phyloP scores from a whole-genome alignment of 2,113 vertebrate species.

The Dipodomys spectabilis region DNA sequence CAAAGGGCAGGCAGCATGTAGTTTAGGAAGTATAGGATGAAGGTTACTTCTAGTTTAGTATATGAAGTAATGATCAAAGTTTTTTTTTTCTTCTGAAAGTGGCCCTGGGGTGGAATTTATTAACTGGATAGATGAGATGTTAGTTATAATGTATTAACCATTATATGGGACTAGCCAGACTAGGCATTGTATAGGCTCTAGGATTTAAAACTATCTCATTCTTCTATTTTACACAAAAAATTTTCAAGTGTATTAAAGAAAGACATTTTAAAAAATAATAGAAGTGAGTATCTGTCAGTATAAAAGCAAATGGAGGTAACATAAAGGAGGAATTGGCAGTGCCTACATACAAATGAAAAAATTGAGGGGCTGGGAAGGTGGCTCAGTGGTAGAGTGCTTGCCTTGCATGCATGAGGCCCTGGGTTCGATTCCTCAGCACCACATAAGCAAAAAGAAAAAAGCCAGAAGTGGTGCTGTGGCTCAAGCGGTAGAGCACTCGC shows the following conservation, averaged over 20 bases:
- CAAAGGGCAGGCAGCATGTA: background rate
- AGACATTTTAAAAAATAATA: background rate
- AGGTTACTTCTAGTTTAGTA: slow-evolving; percentile 1
- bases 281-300: slow-evolving; percentile 34
- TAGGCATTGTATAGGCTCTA: background rate
- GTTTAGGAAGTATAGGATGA: background rate
- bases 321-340: slow-evolving; percentile 8
- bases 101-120: slow-evolving; percentile 47
- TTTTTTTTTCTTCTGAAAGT: background rate
- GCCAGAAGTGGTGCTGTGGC: too few relatives aligned
- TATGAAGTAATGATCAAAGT: slow-evolving; percentile 34
- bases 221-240: slow-evolving; percentile 28
- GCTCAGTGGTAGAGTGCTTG: too few relatives aligned
- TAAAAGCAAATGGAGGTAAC: slow-evolving; percentile 23
- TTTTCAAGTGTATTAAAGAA: slow-evolving; percentile 13
- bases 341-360: slow-evolving; percentile 17
- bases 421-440: too few relatives aligned
- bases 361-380: background rate
- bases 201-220: slow-evolving; percentile 19
- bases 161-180: background rate
- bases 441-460: too few relatives aligned
- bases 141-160: slow-evolving; percentile 64
- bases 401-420: too few relatives aligned
- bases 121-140: slow-evolving; percentile 51
- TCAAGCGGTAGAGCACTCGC: too few relatives aligned